A percentile compares a stretch with the other conserved stretches of the same genome.
Evolutionary conservation across 2,888 invertebrate genomes (phyloP).

Genomic region (Plagodis dolabraria): DNA sequence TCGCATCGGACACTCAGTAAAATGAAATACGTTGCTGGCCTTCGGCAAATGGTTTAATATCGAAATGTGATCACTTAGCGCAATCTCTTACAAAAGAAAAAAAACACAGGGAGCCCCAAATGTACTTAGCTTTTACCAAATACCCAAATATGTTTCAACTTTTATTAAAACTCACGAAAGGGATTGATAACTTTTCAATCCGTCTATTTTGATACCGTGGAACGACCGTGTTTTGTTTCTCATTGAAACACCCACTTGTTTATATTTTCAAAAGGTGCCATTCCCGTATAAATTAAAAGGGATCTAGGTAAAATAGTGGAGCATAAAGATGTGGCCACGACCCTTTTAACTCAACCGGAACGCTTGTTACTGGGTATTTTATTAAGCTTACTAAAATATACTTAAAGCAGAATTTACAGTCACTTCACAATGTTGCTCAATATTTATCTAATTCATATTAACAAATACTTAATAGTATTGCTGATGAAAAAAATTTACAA

Average conservation of each 20-base stretch:
- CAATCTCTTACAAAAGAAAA: constrained; percentile 83
- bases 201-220: constrained; percentile 50
- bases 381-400: constrained; percentile 17
- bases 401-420: constrained; percentile 21
- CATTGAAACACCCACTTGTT: constrained; percentile 31
- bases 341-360: constrained; percentile 24
- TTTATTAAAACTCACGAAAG: constrained; percentile 68
- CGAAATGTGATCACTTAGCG: constrained; percentile 85
- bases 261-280: constrained; percentile 14
- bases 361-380: constrained; percentile 16
- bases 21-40: constrained; percentile 84
- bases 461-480: no score
- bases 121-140: constrained; percentile 78
- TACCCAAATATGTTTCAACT: constrained; percentile 78
- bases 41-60: constrained; percentile 84
- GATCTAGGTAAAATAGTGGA: constrained; percentile 26
- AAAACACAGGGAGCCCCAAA: constrained; percentile 70
- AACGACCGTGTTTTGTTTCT: constrained; percentile 30
- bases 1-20: constrained; percentile 83
- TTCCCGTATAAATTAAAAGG: constrained; percentile 19
- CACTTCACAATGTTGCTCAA: neutral
- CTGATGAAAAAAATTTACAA: no score
- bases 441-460: neutral
- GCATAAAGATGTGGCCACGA: constrained; percentile 25
- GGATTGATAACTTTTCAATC: constrained; percentile 67